Base-by-base conservation (phyloP, 2,797 vertebrate genomes). In the Rhinogobio ventralis region DNA sequence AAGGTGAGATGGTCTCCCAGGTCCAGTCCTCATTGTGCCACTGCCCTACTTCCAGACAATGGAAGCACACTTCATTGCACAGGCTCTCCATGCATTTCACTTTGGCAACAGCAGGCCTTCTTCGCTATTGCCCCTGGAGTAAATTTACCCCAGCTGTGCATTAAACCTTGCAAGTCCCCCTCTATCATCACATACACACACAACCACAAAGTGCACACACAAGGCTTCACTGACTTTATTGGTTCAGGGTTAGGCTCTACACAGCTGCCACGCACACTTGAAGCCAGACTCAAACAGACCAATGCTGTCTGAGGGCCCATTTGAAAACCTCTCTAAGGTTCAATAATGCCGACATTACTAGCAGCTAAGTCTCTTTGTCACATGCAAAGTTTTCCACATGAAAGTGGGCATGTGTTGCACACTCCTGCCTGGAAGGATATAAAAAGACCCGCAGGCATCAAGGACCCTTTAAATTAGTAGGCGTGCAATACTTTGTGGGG, bases 21-120 rank as follows among this genome's bases (percentile, higher is more conserved):
- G 89, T 88, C 84, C 88, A 90, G 83, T 60, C 73, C 82, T 83
- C 82, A 81, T 78, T 85, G 88, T 88, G 83, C 88, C 89, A 90
- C 86, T 90, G 90, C 85, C 90, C 90, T 90, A 89, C 87, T 89
- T 91, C 87, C 79, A 89, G 84, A 90, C 90, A 89, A 90, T 91
- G 86, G 86, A 87, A 86, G 85, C 86, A 87, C 87, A 90, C 90
- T 90, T 88, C 87, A 85, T 84, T 87, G 87, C 86, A 72, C 84
- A 57, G 64, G 73, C 67, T 64, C 46, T 79, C 78, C 46, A 51
- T 83, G 86, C 85, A 84, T 83, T 86, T 81, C 81, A 81, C 82
- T 89, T 83, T 85, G 55, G 83, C 83, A 85, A 84, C 85, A 88
- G 85, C 86, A 85, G 82, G 74, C 84, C 81, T 72, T 71, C 79